These are phyloP conservation scores for Charadrius vociferus DNA, from an alignment of 2,113 vertebrate genomes.

Conservation along the genomic window DNA sequence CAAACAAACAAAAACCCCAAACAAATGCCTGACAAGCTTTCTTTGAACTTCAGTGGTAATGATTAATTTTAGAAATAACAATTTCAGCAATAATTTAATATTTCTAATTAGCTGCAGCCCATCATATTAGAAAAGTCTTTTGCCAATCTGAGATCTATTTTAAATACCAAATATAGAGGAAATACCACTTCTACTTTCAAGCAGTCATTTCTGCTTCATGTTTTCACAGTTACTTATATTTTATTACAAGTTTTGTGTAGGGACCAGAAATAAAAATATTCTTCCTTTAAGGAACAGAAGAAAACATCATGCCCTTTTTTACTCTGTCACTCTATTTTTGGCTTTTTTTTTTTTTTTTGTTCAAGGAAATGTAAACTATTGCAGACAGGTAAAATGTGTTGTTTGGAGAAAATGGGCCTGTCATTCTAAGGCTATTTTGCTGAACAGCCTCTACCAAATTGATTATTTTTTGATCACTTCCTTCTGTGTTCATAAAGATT, in stretches of 20 bases:
- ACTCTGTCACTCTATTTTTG: background rate
- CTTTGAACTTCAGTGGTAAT: background rate
- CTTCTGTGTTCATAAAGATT: background rate
- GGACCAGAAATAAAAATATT: background rate
- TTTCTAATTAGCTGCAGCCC: conserved; percentile 46
- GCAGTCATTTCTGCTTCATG: background rate
- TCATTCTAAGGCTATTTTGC: background rate
- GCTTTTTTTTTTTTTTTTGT: accelerated
- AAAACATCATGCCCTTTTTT: background rate
- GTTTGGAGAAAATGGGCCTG: background rate
- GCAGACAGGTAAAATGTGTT: background rate
- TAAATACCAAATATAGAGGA: background rate
- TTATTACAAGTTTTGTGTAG: background rate
- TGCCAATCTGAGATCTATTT: conserved; percentile 12
- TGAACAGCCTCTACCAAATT: background rate
- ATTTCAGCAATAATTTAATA: conserved; percentile 18
- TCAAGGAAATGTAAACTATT: background rate
- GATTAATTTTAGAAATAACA: conserved; percentile 11
- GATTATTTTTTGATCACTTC: background rate
- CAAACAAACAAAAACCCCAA: accelerated
- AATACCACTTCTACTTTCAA: conserved; percentile 5
- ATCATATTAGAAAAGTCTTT: conserved; percentile 41
- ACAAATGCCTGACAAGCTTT: background rate
- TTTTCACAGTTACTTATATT: conserved; percentile 45
- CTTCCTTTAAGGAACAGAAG: background rate